Percentiles rank a stretch among this genome's conserved stretches.
Conservation (phyloP, 2,113 vertebrate species). For the Dicentrarchus labrax region DNA sequence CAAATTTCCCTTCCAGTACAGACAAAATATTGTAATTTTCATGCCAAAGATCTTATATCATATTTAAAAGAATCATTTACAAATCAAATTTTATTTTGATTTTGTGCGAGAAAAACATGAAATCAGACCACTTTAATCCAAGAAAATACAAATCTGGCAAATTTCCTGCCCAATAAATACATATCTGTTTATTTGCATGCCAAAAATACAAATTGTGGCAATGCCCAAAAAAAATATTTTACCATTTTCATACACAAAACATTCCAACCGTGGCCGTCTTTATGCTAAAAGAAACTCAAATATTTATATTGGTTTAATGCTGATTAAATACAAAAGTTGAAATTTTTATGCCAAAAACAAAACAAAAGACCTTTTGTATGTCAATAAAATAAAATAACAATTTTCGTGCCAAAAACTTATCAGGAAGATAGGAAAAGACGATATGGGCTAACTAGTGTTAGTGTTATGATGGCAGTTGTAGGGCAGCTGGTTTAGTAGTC, state of each 20-base stretch:
- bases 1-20: background rate
- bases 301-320: too few species aligned
- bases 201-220: background rate
- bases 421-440: too few species aligned
- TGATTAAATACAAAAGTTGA: too few species aligned
- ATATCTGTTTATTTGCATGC: background rate
- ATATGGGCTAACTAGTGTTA: background rate
- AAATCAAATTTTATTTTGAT: too few species aligned
- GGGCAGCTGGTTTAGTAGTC: background rate
- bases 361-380: too few species aligned
- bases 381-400: background rate
- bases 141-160: background rate
- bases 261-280: rapidly evolving
- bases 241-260: background rate
- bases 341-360: background rate
- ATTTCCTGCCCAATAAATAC: background rate
- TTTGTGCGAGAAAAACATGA: too few species aligned
- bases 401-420: background rate
- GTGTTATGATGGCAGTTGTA: background rate
- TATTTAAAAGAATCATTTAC: too few species aligned
- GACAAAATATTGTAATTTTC: too few species aligned
- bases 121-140: too few species aligned
- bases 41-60: too few species aligned
- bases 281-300: background rate
- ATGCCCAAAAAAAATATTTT: too few species aligned